Evolutionary conservation across 1,140 invertebrate species (phyloP), one percentile per base, ranked within the genome.

Genomic region (Harpegnathos saltator): DNA sequence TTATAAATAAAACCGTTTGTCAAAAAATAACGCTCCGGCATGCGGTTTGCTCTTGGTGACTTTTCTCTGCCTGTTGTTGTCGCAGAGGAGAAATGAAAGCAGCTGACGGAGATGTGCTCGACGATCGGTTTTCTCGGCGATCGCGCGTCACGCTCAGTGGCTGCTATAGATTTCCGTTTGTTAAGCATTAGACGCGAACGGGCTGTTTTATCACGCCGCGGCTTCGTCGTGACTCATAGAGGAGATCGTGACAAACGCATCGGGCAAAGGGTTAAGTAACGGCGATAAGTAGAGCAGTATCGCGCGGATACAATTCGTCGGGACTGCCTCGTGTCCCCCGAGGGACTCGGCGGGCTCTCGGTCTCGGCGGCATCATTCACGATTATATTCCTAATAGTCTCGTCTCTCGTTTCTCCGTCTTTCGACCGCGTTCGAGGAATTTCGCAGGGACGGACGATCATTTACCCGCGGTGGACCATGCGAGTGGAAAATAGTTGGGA

Each of bases 251-350:
- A 66, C 59, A 84, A 88, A 88, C 59, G 54, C 22, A 58, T 29
- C 22, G 75, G 85, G 87, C 85, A 81, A 82, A 74, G 74, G 75
- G 33, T 50, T 48, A 38, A 19, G 50, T 29, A 54, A 74, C 29
- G 71, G 63, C 68, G 83, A 85, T 87, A 84, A 85, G 82, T 84
- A 88, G n/a, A n/a, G 75, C 33, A n/a, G 56, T 72, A 85, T 75
- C 69, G 62, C 69, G 62, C 17, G 26, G 52, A 58, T 77, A 81
- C 56, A 71, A 56, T 29, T 72, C 59, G 22, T 50, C 50, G 19
- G 48, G 68, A 80, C n/a, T 71, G 61, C 44, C 58, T 68, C 29
- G 29, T 52, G 66, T 26, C 58, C 54, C 82, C 22, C 44, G 66
- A 73, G 75, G 56, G 83, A 59, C 50, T 58, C n/a, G n/a, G 5